These are phyloP conservation scores for Tachysurus fulvidraco DNA, from an alignment of 2,113 vertebrate species.

Conservation along the genomic window DNA sequence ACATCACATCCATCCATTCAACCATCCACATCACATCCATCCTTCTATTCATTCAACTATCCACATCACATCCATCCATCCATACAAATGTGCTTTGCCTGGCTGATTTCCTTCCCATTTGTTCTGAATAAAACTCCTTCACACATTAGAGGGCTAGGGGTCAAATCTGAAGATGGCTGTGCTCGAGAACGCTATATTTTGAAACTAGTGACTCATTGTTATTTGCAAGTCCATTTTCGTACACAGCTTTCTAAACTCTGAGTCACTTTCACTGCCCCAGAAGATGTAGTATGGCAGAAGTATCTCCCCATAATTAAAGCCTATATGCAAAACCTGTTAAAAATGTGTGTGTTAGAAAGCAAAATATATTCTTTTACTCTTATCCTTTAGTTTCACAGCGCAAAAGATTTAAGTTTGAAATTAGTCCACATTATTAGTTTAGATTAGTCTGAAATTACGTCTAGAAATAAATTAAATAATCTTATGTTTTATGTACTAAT, in stretches of 20 bases:
- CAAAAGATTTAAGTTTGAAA: too few species aligned
- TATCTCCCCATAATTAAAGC: background rate
- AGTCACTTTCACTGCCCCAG: background rate
- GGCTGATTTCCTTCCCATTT: background rate
- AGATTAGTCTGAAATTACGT: too few species aligned
- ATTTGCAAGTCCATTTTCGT: background rate
- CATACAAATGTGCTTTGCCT: background rate
- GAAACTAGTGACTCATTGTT: background rate
- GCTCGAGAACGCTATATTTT: background rate
- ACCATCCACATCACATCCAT: too few species aligned
- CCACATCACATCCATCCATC: too few species aligned
- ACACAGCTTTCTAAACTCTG: background rate
- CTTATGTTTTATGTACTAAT: too few species aligned
- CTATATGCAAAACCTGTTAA: too few species aligned
- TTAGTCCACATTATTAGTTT: too few species aligned
- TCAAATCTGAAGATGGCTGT: background rate
- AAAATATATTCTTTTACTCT: background rate
- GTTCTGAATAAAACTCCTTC: background rate
- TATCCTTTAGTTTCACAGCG: too few species aligned
- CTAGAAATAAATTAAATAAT: too few species aligned
- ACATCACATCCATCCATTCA: too few species aligned
- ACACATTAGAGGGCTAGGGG: background rate
- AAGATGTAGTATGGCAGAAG: background rate
- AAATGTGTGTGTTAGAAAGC: background rate
- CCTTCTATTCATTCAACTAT: too few species aligned